phyloP scores from a whole-genome alignment of 2,888 invertebrate species.

The Dione juno region DNA sequence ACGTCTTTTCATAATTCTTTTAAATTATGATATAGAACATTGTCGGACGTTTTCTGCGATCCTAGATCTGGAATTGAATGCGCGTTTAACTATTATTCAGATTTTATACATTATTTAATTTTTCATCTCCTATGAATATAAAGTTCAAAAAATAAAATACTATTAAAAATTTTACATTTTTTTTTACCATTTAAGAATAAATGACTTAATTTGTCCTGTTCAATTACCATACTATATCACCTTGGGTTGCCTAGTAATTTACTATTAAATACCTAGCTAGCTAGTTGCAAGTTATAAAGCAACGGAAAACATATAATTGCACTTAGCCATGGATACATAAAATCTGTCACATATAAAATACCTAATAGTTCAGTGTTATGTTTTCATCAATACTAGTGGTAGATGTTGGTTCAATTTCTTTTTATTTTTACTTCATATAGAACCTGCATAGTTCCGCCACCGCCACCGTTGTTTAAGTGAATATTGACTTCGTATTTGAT shows the following conservation, averaged over 20 bases:
- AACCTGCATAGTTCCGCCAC: no score
- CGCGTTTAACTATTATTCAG: no score
- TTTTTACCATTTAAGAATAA: neutral
- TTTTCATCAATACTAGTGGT: neutral
- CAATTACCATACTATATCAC: constrained; percentile 23
- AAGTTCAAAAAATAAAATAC: no score
- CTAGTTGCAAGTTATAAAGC: constrained; percentile 13
- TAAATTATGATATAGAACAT: no score
- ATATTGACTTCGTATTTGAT: no score
- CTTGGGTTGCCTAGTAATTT: constrained; percentile 21
- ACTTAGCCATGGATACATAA: neutral
- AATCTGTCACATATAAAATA: neutral
- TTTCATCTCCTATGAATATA: no score
- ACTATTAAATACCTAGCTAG: constrained; percentile 19
- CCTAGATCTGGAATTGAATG: no score
- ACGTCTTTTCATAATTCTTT: no score
- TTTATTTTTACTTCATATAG: neutral
- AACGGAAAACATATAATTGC: constrained; percentile 25
- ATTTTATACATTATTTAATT: no score
- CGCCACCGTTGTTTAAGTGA: no score
- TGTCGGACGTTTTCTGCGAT: no score
- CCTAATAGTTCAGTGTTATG: neutral
- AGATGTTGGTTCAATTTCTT: neutral
- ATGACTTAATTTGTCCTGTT: neutral
- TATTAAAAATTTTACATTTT: no score